Conservation (phyloP, 2,797 vertebrate species). For the Microctenopoma steveboyesi region DNA sequence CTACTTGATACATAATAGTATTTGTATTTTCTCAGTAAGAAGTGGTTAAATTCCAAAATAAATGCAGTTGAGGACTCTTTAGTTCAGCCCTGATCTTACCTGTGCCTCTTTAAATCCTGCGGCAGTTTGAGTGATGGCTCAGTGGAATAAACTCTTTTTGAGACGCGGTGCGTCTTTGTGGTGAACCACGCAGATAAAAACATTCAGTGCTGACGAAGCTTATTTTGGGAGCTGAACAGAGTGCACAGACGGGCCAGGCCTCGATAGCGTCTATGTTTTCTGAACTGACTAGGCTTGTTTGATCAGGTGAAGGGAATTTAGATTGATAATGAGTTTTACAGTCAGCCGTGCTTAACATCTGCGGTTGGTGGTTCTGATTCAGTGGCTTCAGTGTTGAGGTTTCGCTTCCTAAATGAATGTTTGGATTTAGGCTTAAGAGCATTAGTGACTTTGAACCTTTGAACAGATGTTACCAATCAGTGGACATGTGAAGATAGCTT, state of each 20-base stretch:
- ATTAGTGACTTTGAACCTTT: conserved; percentile 59
- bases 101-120: conserved; percentile 25
- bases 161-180: neutral
- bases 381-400: conserved; percentile 47
- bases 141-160: conserved; percentile 15
- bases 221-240: conserved; percentile 45
- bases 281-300: conserved; percentile 63
- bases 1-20: no score
- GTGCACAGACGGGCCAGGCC: conserved; percentile 30
- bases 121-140: conserved; percentile 12
- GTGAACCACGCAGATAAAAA: neutral
- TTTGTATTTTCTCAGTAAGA: no score
- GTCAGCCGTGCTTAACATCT: conserved; percentile 63
- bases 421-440: conserved; percentile 73
- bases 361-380: conserved; percentile 58
- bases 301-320: conserved; percentile 73
- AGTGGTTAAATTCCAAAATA: no score
- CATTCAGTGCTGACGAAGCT: conserved; percentile 7
- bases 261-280: conserved; percentile 50
- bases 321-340: conserved; percentile 71
- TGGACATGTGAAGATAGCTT: conserved; percentile 45
- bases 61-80: neutral
- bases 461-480: conserved; percentile 66
- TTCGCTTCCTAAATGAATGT: conserved; percentile 66
- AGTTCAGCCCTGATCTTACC: neutral